phyloP scores from a whole-genome alignment of 2,888 invertebrate genomes.

The Microplitis deprimator region DNA sequence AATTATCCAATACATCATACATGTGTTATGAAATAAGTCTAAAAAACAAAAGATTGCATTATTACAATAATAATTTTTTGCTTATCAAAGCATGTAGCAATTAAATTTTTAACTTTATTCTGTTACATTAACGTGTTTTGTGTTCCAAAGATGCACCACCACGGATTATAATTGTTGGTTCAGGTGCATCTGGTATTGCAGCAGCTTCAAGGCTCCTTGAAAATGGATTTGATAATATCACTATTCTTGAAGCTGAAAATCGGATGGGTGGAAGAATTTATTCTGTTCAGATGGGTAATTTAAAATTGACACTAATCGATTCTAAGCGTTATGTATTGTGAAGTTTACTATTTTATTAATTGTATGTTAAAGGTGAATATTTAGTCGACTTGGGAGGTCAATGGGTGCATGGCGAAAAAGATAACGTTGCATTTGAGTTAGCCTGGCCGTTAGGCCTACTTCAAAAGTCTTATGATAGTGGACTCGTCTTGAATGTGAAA shows the following conservation, averaged over 20 bases:
- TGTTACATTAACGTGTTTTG: too few relatives aligned
- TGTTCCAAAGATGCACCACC: slow-evolving; percentile 27
- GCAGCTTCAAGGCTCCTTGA: slow-evolving; percentile 73
- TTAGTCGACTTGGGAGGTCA: slow-evolving; percentile 60
- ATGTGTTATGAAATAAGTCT: too few relatives aligned
- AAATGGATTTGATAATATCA: slow-evolving; percentile 71
- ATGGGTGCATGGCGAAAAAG: slow-evolving; percentile 60
- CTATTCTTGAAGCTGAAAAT: slow-evolving; percentile 72
- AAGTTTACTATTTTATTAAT: background rate
- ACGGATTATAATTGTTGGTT: slow-evolving; percentile 74
- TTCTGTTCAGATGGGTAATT: slow-evolving; percentile 68
- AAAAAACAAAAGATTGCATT: too few relatives aligned
- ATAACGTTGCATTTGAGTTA: slow-evolving; percentile 56
- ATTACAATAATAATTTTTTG: background rate
- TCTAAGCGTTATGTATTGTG: too few relatives aligned
- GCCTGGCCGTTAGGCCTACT: slow-evolving; percentile 56
- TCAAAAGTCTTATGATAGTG: slow-evolving; percentile 45
- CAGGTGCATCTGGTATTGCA: slow-evolving; percentile 74
- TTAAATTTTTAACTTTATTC: too few relatives aligned
- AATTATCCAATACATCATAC: too few relatives aligned
- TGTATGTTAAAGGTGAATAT: slow-evolving; percentile 52
- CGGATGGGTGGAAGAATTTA: slow-evolving; percentile 72
- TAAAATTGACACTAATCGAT: too few relatives aligned
- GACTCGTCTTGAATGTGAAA: slow-evolving; percentile 8
- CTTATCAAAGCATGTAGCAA: background rate